A percentile compares a stretch with the other conserved stretches of the same genome.
Conservation (phyloP, 37 sponge, comb jelly and placozoan genomes). For the Tethya wilhelma region DNA sequence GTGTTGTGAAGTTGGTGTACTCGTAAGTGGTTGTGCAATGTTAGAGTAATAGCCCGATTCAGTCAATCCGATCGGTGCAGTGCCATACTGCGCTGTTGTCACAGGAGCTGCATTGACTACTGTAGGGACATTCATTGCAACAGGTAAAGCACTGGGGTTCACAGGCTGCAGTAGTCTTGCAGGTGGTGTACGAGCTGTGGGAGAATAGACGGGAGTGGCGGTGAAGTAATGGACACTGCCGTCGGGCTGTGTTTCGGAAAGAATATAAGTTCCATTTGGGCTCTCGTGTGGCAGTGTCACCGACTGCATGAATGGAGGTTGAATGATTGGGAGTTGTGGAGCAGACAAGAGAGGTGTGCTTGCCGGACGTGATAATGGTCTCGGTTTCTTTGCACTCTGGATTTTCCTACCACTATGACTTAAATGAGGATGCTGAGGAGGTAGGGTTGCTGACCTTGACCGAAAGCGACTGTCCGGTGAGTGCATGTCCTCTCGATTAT, state of each 20-base stretch:
- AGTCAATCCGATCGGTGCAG: not conserved
- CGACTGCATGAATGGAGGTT: not conserved
- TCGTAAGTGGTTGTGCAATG: too few relatives aligned
- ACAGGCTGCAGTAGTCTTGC: too few relatives aligned
- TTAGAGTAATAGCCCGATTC: not conserved
- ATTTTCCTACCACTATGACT: not conserved
- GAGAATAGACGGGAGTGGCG: conserved; percentile 40
- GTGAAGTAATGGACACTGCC: conserved; percentile 48
- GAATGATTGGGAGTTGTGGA: conserved; percentile 1
- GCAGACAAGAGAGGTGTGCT: not conserved
- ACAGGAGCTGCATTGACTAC: too few relatives aligned
- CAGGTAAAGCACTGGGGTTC: not conserved
- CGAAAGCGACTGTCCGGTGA: not conserved
- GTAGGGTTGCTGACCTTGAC: not conserved
- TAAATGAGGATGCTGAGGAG: not conserved
- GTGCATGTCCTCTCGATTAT: too few relatives aligned
- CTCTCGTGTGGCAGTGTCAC: too few relatives aligned
- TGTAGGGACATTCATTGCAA: too few relatives aligned
- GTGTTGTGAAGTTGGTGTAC: too few relatives aligned
- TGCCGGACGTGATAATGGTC: not conserved
- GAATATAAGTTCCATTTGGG: too few relatives aligned
- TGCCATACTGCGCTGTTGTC: too few relatives aligned
- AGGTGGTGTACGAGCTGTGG: not conserved
- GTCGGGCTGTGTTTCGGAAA: conserved; percentile 50
- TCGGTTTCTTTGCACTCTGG: too few relatives aligned